These are phyloP conservation scores for Eospalax fontanierii DNA, from an alignment of 2,797 vertebrate species.

Conservation along the genomic window DNA sequence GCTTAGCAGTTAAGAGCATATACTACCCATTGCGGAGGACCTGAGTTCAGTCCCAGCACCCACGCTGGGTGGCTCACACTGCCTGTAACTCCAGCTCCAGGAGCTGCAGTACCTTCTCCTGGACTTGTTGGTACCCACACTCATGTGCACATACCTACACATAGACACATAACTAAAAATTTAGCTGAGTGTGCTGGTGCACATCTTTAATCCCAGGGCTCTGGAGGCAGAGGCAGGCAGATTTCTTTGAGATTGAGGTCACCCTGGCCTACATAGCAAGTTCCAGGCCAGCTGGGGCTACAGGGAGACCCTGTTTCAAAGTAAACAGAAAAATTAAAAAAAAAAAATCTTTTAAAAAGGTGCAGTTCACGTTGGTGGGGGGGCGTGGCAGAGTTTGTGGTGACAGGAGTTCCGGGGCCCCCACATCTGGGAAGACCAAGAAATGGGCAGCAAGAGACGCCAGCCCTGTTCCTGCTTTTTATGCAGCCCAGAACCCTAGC, in stretches of 20 bases:
- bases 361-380: neutral
- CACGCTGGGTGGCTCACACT: neutral
- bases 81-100: neutral
- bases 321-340: neutral
- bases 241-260: no score
- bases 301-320: no score
- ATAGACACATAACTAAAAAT: neutral
- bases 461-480: neutral
- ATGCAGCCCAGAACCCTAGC: neutral
- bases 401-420: neutral
- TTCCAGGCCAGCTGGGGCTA: no score
- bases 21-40: neutral
- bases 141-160: neutral
- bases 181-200: no score
- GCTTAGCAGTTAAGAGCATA: neutral
- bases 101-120: no score
- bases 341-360: neutral
- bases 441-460: neutral
- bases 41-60: neutral
- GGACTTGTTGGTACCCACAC: neutral
- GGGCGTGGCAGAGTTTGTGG: neutral
- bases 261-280: no score
- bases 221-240: no score
- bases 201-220: no score
- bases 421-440: neutral